Base-by-base conservation (phyloP, 2,797 vertebrate genomes). In the Phrynocephalus forsythii region DNA sequence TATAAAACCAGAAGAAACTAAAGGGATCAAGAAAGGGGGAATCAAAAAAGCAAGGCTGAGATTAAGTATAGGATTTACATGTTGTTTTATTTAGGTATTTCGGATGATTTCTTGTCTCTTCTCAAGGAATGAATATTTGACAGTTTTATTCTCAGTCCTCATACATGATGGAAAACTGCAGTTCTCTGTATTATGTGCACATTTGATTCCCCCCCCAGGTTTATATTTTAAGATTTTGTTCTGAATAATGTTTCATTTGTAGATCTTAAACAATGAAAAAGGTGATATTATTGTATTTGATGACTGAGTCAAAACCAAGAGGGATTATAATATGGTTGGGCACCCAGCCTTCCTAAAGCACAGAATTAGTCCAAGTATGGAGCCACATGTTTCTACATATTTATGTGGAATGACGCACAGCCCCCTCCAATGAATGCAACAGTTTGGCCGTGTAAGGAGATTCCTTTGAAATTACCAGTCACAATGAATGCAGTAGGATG, bases 61-160 rank as follows among this genome's bases (percentile, higher is more conserved):
- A 91, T 92, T 85, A 94, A 88, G 22, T 66, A 7, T 38, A 82
- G 84, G 67, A 52, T 90, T 63, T 91, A 88, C 67, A 44, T 30
- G 13, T 86, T 90, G 26, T 93, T 95, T 96, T 84, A 73, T 89
- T 92, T 94, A 81, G 28, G 48, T 38, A 85, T 91, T 95, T 94
- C 86, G 90, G 72, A 87, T 92, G 79, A 24, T 93, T 93, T 94
- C 79, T 95, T 91, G 30, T 90, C 85, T 0, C 3, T 84, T 87
- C 83, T 91, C 88, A 87, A 86, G 66, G 1, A 88, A 76, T 87
- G 93, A 92, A 90, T 94, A 91, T 91, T 92, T 83, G 90, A 90
- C 85, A 73, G 80, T 92, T 93, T 94, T 20, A 11, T 76, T 92
- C 0, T 93, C n/a, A 0, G 82, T 81, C 84, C 92, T 91, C 89